A percentile compares a stretch with the other conserved stretches of the same genome.
These are phyloP conservation scores for Pardosa pseudoannulata DNA, from an alignment of 2,888 invertebrate genomes.

Conservation along the genomic window DNA sequence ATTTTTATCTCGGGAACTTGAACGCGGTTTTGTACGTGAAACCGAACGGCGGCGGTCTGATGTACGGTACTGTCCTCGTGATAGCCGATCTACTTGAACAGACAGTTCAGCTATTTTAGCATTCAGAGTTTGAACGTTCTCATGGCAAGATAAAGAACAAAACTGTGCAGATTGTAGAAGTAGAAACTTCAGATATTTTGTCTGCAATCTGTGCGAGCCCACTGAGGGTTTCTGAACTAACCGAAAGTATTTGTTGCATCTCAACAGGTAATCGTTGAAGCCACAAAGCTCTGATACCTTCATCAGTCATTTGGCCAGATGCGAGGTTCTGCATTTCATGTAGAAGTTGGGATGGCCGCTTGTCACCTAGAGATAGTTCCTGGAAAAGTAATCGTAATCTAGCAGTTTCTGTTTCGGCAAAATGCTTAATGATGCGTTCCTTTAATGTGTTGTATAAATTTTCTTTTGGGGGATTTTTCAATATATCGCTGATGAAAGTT, in stretches of 20 bases:
- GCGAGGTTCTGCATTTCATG: no score
- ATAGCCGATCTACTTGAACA: no score
- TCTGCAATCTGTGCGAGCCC: no score
- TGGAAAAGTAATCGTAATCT: not conserved
- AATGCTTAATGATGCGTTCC: not conserved
- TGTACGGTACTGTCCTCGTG: no score
- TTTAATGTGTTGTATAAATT: not conserved
- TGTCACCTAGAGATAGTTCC: not conserved
- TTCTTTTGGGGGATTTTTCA: not conserved
- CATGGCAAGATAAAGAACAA: not conserved
- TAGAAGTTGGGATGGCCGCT: no score
- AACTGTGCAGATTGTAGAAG: not conserved
- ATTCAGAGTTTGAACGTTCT: no score
- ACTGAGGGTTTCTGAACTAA: no score
- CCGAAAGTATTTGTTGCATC: not conserved
- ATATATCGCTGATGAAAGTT: no score
- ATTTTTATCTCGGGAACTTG: no score
- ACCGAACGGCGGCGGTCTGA: not conserved
- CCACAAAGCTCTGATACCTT: not conserved
- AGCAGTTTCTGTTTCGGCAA: not conserved
- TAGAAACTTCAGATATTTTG: not conserved
- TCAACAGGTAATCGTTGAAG: not conserved
- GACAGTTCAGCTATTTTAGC: not conserved
- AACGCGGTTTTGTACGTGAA: no score
- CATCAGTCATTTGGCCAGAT: not conserved